phyloP scores from a whole-genome alignment of 2,113 vertebrate species.

The Motacilla alba region DNA sequence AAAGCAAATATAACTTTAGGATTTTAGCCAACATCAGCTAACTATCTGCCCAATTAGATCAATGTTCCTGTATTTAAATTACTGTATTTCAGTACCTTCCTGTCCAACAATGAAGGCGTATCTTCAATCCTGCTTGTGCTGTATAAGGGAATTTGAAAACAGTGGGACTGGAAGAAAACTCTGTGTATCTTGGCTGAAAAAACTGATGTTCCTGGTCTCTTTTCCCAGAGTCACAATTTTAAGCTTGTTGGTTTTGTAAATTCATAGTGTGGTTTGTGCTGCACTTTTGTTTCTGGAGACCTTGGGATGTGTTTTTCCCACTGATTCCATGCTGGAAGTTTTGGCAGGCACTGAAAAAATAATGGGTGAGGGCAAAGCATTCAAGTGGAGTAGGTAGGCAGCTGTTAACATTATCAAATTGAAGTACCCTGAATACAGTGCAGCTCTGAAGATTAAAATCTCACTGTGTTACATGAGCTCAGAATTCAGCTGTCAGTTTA shows the following conservation, averaged over 20 bases:
- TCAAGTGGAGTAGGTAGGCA: not conserved
- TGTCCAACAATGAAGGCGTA: not conserved
- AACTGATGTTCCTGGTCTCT: not conserved
- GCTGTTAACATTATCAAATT: not conserved
- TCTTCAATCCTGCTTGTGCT: not conserved
- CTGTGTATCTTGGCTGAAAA: constrained; percentile 31
- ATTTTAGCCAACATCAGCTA: constrained; percentile 30
- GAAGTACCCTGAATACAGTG: not conserved
- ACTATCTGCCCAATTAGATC: not conserved
- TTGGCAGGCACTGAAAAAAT: not conserved
- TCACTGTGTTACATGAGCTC: not conserved
- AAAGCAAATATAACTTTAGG: constrained; percentile 21
- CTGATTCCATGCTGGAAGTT: not conserved
- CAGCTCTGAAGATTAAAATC: not conserved
- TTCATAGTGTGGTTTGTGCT: not conserved
- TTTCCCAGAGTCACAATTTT: not conserved
- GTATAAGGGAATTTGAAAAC: constrained; percentile 3
- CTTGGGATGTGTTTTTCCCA: not conserved
- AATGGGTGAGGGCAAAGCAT: not conserved
- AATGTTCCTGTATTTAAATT: not conserved
- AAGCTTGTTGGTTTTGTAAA: constrained; percentile 29
- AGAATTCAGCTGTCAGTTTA: not conserved
- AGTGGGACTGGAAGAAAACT: not conserved
- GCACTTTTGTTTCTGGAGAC: not conserved
- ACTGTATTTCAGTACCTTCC: not conserved